Evolutionary conservation across 2,888 invertebrate species (phyloP), one percentile per base, ranked within the genome.

Genomic region (Volucella zonaria): DNA sequence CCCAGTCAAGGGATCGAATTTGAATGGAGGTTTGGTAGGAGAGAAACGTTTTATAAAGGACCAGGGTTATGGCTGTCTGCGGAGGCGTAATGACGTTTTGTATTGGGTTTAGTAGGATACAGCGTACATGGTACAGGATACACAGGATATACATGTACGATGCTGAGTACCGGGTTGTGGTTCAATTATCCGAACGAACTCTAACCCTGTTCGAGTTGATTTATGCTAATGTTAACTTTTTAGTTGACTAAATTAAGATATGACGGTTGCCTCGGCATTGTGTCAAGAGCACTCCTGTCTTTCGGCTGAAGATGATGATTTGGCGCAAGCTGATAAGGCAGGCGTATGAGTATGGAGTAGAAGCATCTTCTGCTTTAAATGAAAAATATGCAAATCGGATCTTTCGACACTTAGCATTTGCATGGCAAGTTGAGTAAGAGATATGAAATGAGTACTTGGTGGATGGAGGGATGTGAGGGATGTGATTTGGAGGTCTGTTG

Each of bases 331-430:
- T 42, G 59, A 15, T 40, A 40, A 40, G 42, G 8, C 59, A 43
- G 38, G n/a, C 38, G 12, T 8, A 18, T 9, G 31, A 18, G 18
- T 8, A 18, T 6, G 31, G 6, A 6, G 31, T 6, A 1, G 18
- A 52, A 38, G 56, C 18, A n/a, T 15, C 3, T 15, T 9, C 15
- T 15, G 8, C 15, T 10, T n/a, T 18, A 66, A 54, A 58, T 66
- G 75, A 38, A 18, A 79, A 79, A 66, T 71, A 79, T 79, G 78
- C 59, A 79, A 79, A 79, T 79, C 51, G 64, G 12, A 68, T 68
- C 68, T 76, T 38, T 47, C 42, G 62, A 56, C 67, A 77, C 68
- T 77, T 78, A 56, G 14, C 70, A 49, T 77, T 68, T 70, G 66
- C 66, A 75, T 75, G 66, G 38, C 64, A 66, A 66, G 66, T 66